These are phyloP conservation scores for Brachystomella parvula DNA, from an alignment of 1,140 invertebrate species.

Conservation along the genomic window DNA sequence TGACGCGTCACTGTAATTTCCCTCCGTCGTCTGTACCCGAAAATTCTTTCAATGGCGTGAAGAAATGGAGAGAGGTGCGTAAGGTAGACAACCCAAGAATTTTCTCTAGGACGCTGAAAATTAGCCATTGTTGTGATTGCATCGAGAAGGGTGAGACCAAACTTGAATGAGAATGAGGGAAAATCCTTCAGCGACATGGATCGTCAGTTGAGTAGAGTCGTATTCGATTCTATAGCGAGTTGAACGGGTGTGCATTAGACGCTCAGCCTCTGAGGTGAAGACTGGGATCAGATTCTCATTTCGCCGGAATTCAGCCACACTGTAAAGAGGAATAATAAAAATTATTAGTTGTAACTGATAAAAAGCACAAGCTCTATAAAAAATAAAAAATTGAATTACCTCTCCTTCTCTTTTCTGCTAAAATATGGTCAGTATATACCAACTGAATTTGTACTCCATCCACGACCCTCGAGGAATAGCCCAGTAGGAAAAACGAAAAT, in stretches of 20 bases:
- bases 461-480: conserved; percentile 27
- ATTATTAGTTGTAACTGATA: no score
- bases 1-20: neutral
- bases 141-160: conserved; percentile 29
- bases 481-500: conserved; percentile 34
- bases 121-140: conserved; percentile 20
- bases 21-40: conserved; percentile 17
- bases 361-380: no score
- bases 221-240: conserved; percentile 23
- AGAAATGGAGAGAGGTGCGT: conserved; percentile 28
- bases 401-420: conserved; percentile 30
- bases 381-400: no score
- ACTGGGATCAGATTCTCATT: conserved; percentile 23
- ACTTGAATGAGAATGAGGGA: conserved; percentile 22
- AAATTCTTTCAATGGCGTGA: conserved; percentile 26
- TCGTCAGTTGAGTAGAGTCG: conserved; percentile 12
- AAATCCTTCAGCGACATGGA: conserved; percentile 14
- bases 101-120: conserved; percentile 22
- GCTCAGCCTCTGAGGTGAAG: conserved; percentile 4
- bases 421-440: conserved; percentile 35
- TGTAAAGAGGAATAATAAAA: neutral
- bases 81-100: conserved; percentile 23
- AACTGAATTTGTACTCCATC: conserved; percentile 21
- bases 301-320: conserved; percentile 18
- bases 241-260: neutral